Percentiles rank a stretch among this genome's conserved stretches.
phyloP scores from a whole-genome alignment of 1,140 invertebrate species.

The Hyposmocoma kahamanoa region DNA sequence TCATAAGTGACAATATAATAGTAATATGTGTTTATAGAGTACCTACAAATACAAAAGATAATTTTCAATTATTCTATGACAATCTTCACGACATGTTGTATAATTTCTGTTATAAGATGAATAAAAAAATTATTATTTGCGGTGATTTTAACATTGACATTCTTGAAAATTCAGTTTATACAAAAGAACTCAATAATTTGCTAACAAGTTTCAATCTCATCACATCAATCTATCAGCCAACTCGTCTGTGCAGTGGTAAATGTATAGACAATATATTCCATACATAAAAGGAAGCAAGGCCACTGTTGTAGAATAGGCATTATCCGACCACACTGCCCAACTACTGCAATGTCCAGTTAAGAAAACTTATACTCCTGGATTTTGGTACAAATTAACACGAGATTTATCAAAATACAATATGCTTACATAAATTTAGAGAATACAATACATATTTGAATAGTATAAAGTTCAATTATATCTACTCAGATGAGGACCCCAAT shows the following conservation, averaged over 20 bases:
- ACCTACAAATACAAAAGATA: no score
- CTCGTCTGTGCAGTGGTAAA: constrained; percentile 12
- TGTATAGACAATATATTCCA: constrained; percentile 17
- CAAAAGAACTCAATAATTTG: no score
- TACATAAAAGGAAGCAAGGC: constrained; percentile 7
- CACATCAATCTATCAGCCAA: no score
- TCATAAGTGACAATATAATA: no score
- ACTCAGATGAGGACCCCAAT: background rate
- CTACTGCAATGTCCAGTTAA: constrained; percentile 12
- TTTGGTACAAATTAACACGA: constrained; percentile 2
- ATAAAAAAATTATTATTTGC: no score
- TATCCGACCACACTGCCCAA: constrained; percentile 21
- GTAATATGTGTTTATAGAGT: no score
- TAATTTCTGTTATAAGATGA: no score
- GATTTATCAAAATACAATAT: constrained; percentile 7
- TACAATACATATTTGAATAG: background rate
- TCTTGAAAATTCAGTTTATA: no score
- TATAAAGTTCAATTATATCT: background rate
- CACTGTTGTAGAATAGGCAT: constrained; percentile 10
- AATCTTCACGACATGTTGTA: no score
- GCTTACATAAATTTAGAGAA: constrained; percentile 4
- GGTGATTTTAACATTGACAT: no score
- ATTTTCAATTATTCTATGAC: no score
- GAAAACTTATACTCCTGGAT: constrained; percentile 1
- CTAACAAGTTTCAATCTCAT: no score